Conservation (phyloP, 2,797 vertebrate species). For the Spinibarbus caldwelli region DNA sequence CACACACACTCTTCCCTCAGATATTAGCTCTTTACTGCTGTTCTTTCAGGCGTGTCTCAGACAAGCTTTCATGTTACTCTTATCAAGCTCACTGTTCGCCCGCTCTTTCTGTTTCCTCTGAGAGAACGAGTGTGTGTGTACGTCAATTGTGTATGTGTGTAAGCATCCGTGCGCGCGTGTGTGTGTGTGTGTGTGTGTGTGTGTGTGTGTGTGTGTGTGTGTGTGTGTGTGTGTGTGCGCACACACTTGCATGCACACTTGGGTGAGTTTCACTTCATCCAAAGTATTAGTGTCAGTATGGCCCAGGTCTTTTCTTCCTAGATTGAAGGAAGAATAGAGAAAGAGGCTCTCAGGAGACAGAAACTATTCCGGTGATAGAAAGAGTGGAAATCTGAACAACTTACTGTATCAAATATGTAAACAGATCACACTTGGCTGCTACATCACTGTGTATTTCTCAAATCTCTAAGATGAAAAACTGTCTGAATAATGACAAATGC, state of each 20-base stretch:
- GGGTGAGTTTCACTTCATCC: conserved; percentile 50
- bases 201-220: conserved; percentile 35
- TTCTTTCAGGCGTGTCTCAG: conserved; percentile 45
- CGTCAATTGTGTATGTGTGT: neutral
- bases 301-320: conserved; percentile 40
- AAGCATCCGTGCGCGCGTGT: no score
- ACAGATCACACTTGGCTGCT: neutral
- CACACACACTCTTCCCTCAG: conserved; percentile 20
- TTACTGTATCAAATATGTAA: conserved; percentile 3
- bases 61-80: conserved; percentile 47
- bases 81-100: conserved; percentile 45
- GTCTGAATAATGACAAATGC: neutral
- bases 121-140: conserved; percentile 12
- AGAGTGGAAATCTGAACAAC: conserved; percentile 31
- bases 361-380: conserved; percentile 26
- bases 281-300: conserved; percentile 43
- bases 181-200: conserved; percentile 26
- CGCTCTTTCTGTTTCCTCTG: conserved; percentile 16
- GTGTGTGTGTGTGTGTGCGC: conserved; percentile 34
- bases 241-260: conserved; percentile 1
- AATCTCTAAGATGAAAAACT: neutral
- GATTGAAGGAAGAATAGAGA: conserved; percentile 16
- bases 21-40: conserved; percentile 47
- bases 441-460: conserved; percentile 10
- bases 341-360: conserved; percentile 24